Evolutionary conservation across 2,797 vertebrate genomes (phyloP), one percentile per base, ranked within the genome.

Genomic region (Sebastes minor): DNA sequence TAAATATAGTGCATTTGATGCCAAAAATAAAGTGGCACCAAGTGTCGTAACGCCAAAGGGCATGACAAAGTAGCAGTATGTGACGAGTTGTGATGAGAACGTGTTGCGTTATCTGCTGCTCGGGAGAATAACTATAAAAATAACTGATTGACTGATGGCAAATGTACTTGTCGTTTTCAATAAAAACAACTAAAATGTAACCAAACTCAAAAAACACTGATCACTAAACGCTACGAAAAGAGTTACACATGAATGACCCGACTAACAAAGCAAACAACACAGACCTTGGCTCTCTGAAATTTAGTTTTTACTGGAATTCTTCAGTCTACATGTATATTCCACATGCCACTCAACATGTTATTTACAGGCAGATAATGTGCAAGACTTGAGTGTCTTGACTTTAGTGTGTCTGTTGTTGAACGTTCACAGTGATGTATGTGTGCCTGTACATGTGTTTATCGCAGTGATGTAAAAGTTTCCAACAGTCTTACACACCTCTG

Each of bases 381-480:
- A 57, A 56, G 16, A 56, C 35, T 7, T 49, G 2, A 10, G 42
- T 13, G 6, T 63, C 63, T 32, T 55, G 30, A 33, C 10, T 62
- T 62, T 7, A 12, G 5, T 32, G 2, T 35, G 3, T 68, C 20
- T 77, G 70, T 35, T 74, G 59, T 59, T 74, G 55, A 81, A 60
- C 2, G 0, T 52, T 27, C 28, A 66, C 38, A 60, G 38, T 4
- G 33, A 9, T 64, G 68, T 67, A 38, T 16, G 6, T 71, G 55
- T 35, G n/a, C 23, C 42, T 46, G 55, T 78, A 12, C 20, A 30
- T 59, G 67, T 82, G 80, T 88, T 87, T 89, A 77, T 85, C 80
- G 33, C 65, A 70, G 68, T 42, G 38, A 60, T 85, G 76, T 68
- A 72, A 80, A 83, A 90, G 74, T 93, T 92, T 91, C 89, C 86